Base-by-base conservation (phyloP, 53 echinoderm and acorn worm species). In the Echinarachnius parma region DNA sequence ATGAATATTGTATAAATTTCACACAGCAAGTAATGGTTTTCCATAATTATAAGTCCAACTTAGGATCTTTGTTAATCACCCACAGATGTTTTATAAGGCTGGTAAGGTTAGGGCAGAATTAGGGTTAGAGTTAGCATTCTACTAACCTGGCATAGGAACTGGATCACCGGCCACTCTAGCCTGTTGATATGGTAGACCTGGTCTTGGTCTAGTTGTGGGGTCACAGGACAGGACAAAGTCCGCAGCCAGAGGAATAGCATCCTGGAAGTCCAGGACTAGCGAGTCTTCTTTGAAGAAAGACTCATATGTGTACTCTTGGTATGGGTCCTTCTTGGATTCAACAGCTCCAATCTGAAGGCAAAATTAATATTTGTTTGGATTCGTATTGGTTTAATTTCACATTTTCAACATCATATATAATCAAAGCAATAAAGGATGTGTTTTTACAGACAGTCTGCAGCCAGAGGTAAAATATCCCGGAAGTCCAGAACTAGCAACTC, bases 211-310 rank as follows among this genome's bases (percentile, higher is more conserved):
- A 21, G 59, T 42, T 13, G 16, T 53, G 1, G 90, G 90, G 25
- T 86, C 61, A 34, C 82, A 82, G 4, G 86, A 29, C 75, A 81
- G 46, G 27, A 82, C 37, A 21, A 90, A 86, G 53, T 82, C 58
- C 39, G 82, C 64, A 16, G 86, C 78, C 28, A 82, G 57, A 15
- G 90, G 90, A 31, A 90, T 75, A 22, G 79, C 76, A 29, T 46
- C 36, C 14, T 65, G 37, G 7, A 86, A 82, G 14, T 82, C 82
- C 47, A 90, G 67, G 14, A 90, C 90, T 39, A 90, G 31, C 4
- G 82, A 61, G 48, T 90, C 82, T 48, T 89, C 90, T 59, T 86
- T 77, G 78, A 85, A 90, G 86, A 78, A 78, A 29, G 78, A 65
- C 13, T 60, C 59, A 33, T 75, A 86, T 7, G 82, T 64, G 86